Evolutionary conservation across 2,113 vertebrate genomes (phyloP), one percentile per base, ranked within the genome.

Genomic region (Sisor rabdophorus): DNA sequence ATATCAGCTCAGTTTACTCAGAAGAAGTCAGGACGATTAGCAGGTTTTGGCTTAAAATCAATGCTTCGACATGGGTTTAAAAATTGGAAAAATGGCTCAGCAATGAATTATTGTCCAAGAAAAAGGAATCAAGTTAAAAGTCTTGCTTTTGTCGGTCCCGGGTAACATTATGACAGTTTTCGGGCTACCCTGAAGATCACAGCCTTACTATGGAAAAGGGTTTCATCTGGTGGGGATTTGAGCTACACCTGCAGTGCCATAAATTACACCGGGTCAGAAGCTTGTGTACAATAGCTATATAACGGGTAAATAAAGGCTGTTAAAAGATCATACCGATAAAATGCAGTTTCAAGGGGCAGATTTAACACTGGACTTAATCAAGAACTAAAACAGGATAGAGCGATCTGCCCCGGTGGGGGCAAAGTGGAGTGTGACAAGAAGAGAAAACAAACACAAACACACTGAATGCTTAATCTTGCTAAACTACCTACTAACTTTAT

Each of bases 201-300:
- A 12, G 64, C 22, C 22, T 48, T 48, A n/a, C 2, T 17, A 20
- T 48, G 40, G 13, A 10, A 48, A 48, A 48, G 10, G 9, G 47
- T 48, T 67, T 10, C 24, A 59, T 68, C 9, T 28, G 19, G 22
- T 28, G 65, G 19, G 19, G 65, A 68, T 28, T 2, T 68, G 44
- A 50, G 65, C 47, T 69, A 2, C 65, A 69, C 65, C 65, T 69
- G 47, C 65, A 48, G 22, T 50, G 40, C 22, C 64, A 67, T 67
- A 22, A 48, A 48, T 26, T 13, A 47, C 15, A 67, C 5, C 13
- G 1, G n/a, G 0, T 40, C 44, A 65, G 7, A 44, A 24, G 40
- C n/a, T 67, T 24, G 63, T 67, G 40, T 22, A 44, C 4, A 44
- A 36, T 22, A 19, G 30, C 59, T 63, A 8, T 6, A 11, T 26